These are phyloP conservation scores for Didymodactylos carnosus DNA, from an alignment of 2,888 invertebrate species.

Conservation along the genomic window DNA sequence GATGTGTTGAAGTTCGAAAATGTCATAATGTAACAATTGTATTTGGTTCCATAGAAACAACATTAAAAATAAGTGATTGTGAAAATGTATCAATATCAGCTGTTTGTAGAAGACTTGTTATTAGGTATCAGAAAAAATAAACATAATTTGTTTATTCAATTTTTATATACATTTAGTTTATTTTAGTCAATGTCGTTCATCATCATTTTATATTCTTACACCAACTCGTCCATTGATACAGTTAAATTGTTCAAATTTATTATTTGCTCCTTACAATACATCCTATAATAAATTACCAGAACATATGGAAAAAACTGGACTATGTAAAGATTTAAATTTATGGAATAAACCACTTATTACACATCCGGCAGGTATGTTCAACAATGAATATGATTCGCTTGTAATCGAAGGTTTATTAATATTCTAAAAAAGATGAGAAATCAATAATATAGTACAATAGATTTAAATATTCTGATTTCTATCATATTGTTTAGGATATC, in stretches of 20 bases:
- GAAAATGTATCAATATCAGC: conserved; percentile 32
- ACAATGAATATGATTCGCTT: background rate
- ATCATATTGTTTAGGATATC: too few species aligned
- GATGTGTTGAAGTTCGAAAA: background rate
- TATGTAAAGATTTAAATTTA: conserved; percentile 26
- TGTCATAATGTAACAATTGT: conserved; percentile 33
- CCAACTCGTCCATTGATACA: conserved; percentile 33
- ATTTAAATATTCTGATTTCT: too few species aligned
- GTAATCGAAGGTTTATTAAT: background rate
- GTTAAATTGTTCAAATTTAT: conserved; percentile 28
- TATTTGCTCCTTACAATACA: conserved; percentile 34
- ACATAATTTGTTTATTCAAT: too few species aligned
- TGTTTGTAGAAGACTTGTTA: conserved; percentile 22
- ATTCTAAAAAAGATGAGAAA: too few species aligned
- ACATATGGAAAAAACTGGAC: conserved; percentile 29
- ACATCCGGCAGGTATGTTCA: background rate
- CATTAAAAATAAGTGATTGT: conserved; percentile 31
- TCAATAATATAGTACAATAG: too few species aligned
- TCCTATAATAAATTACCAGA: conserved; percentile 32
- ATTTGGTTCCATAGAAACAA: conserved; percentile 33
- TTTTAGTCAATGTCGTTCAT: conserved; percentile 28
- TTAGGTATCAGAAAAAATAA: too few species aligned
- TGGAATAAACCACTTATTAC: conserved; percentile 33
- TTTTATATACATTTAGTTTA: background rate
- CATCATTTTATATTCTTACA: conserved; percentile 32